Evolutionary conservation across 2,797 vertebrate genomes (phyloP).

Genomic region (Microchirus variegatus): DNA sequence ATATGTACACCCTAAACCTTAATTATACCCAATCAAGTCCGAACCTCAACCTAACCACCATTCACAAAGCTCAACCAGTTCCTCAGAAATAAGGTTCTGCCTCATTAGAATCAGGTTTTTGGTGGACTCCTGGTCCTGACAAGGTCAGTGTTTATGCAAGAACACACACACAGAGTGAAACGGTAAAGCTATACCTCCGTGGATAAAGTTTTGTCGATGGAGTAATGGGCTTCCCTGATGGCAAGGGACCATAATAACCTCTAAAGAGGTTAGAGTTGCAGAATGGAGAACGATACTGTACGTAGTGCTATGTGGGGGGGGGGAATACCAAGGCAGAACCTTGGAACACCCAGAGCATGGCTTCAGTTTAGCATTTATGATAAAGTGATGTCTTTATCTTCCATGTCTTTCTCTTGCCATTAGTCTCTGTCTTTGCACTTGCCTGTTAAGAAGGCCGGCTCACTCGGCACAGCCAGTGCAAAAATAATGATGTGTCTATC

Average conservation of each 20-base stretch:
- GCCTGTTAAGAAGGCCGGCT: conserved; percentile 33
- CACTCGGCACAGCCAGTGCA: conserved; percentile 39
- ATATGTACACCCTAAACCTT: too few relatives aligned
- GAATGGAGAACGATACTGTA: conserved; percentile 61
- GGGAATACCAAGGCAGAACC: conserved; percentile 41
- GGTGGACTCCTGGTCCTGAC: too few relatives aligned
- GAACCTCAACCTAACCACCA: too few relatives aligned
- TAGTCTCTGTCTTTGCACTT: conserved; percentile 22
- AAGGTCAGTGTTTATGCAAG: background rate
- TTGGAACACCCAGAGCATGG: conserved; percentile 36
- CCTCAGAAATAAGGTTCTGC: too few relatives aligned
- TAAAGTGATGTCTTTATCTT: conserved; percentile 42
- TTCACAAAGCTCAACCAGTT: too few relatives aligned
- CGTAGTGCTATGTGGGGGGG: conserved; percentile 37
- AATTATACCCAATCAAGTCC: too few relatives aligned
- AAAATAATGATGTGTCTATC: conserved; percentile 69
- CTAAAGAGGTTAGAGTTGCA: conserved; percentile 76
- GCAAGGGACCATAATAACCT: conserved; percentile 69
- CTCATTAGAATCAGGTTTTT: too few relatives aligned
- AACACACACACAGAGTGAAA: conserved; percentile 37
- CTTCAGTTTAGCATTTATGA: conserved; percentile 50
- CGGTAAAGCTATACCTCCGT: conserved; percentile 65
- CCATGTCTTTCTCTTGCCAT: conserved; percentile 19
- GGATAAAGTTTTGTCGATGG: conserved; percentile 58
- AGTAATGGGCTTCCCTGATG: conserved; percentile 77